Percentiles rank a stretch among this genome's conserved stretches.
Conservation (phyloP, 2,888 invertebrate species). For the Volucella zonaria region DNA sequence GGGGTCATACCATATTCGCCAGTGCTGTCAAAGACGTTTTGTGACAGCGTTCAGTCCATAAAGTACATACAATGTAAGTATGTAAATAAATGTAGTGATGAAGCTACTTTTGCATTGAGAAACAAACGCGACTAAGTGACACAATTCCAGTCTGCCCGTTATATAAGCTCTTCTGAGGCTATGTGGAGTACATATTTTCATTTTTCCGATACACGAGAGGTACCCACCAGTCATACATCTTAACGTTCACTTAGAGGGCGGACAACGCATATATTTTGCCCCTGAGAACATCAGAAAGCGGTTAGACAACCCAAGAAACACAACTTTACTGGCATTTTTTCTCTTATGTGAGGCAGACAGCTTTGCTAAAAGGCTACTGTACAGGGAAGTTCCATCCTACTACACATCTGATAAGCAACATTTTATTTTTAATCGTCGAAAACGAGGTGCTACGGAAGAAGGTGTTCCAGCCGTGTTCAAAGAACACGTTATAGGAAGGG, state of each 20-base stretch:
- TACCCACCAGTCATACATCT: too few species aligned
- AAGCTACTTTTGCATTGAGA: background rate
- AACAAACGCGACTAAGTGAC: conserved; percentile 12
- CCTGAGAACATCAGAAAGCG: too few species aligned
- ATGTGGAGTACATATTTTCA: too few species aligned
- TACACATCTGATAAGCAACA: too few species aligned
- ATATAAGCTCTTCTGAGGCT: conserved; percentile 46
- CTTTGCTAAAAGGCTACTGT: conserved; percentile 42
- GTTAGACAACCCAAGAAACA: conserved; percentile 15
- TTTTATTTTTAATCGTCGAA: conserved; percentile 24
- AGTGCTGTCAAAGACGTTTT: background rate
- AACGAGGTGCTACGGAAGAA: too few species aligned
- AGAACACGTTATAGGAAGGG: too few species aligned
- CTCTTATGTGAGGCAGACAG: conserved; percentile 26
- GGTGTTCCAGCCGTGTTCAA: conserved; percentile 24
- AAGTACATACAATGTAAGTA: background rate
- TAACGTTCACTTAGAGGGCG: too few species aligned
- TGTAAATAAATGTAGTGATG: background rate
- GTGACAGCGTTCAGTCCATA: conserved; percentile 13
- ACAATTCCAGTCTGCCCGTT: conserved; percentile 35
- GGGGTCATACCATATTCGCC: conserved; percentile 2
- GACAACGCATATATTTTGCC: too few species aligned
- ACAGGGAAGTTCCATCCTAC: conserved; percentile 37
- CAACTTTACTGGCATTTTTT: conserved; percentile 27
- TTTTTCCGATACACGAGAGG: too few species aligned